These are phyloP conservation scores for Falco cherrug DNA, from an alignment of 2,797 vertebrate species.

Conservation along the genomic window DNA sequence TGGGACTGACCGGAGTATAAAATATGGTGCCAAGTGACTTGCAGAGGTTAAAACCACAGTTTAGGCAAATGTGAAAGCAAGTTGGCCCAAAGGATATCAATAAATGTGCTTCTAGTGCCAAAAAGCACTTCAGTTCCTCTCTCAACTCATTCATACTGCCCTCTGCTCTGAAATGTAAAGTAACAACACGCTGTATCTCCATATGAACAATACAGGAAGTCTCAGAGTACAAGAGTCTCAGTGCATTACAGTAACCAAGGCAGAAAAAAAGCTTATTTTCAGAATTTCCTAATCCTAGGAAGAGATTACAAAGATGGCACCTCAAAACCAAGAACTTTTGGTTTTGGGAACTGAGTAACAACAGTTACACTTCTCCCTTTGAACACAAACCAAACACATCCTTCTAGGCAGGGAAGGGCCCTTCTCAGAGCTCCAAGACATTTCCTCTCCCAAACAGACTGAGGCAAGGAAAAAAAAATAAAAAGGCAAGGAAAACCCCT, in stretches of 20 bases:
- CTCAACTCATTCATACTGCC: background rate
- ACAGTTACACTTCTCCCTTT: background rate
- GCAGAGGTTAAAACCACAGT: background rate
- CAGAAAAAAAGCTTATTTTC: background rate
- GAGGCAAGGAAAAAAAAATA: background rate
- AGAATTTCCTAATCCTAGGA: background rate
- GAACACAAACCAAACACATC: background rate
- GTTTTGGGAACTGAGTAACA: background rate
- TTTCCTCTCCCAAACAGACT: background rate
- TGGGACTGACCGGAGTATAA: background rate
- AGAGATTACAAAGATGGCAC: background rate
- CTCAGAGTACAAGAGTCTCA: background rate
- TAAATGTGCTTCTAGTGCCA: background rate
- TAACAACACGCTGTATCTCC: background rate
- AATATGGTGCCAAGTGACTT: background rate
- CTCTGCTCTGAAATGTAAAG: background rate
- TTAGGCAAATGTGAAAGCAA: background rate
- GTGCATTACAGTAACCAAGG: background rate
- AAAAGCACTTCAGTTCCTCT: background rate
- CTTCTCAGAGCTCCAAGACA: background rate
- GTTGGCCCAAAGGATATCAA: background rate
- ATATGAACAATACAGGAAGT: background rate
- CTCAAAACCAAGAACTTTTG: background rate
- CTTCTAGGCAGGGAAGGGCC: background rate
- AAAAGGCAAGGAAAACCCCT: background rate